These are phyloP conservation scores for Nycteola revayana DNA, from an alignment of 2,888 invertebrate genomes.

Conservation along the genomic window DNA sequence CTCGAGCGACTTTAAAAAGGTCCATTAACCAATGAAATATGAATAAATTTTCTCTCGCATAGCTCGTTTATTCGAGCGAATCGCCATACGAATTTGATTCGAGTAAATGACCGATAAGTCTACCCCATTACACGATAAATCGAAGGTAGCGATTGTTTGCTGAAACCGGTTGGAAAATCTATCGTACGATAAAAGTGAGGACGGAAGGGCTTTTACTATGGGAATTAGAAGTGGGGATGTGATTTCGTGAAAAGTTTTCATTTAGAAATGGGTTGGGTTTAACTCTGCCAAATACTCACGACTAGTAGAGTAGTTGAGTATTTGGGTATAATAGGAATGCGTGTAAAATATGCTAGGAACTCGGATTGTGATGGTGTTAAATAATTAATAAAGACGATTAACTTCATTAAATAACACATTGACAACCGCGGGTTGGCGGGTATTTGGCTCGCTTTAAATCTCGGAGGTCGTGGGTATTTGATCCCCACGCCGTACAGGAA, in stretches of 20 bases:
- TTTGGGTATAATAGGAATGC: too few relatives aligned
- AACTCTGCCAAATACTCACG: too few relatives aligned
- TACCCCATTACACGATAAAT: constrained; percentile 36
- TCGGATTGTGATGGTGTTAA: too few relatives aligned
- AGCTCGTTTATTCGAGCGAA: constrained; percentile 16
- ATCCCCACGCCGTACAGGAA: too few relatives aligned
- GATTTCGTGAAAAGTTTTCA: neutral
- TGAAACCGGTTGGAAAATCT: constrained; percentile 40
- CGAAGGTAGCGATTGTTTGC: constrained; percentile 32
- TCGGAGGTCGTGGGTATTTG: too few relatives aligned
- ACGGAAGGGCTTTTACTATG: constrained; percentile 29
- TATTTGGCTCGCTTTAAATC: too few relatives aligned
- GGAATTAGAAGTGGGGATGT: constrained; percentile 9
- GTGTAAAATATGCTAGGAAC: too few relatives aligned
- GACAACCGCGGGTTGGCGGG: too few relatives aligned
- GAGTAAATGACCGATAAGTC: constrained; percentile 35
- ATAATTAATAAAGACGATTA: too few relatives aligned
- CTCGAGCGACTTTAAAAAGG: constrained; percentile 4
- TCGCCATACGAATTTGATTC: constrained; percentile 22
- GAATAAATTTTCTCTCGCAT: constrained; percentile 22
- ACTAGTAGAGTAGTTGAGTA: too few relatives aligned
- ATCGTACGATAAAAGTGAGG: constrained; percentile 38
- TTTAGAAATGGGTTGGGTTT: too few relatives aligned
- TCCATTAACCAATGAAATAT: constrained; percentile 23
- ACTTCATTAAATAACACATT: too few relatives aligned